Conservation (phyloP, 2,797 vertebrate species). For the Halcyon leucocephala region DNA sequence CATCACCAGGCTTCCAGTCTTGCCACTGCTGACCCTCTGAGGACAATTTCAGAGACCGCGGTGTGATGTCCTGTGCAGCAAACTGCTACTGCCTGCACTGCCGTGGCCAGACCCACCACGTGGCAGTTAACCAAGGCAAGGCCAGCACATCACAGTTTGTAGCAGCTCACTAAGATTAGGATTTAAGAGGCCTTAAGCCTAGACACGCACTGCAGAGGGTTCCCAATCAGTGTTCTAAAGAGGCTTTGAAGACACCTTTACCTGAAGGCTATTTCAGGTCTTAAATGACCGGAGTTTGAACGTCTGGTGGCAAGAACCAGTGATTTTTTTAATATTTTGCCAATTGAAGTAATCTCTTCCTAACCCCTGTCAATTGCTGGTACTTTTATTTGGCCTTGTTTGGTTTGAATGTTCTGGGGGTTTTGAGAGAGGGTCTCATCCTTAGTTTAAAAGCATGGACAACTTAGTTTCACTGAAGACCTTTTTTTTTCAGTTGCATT, state of each 20-base stretch:
- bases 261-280: slow-evolving; percentile 10
- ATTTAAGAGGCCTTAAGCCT: slow-evolving; percentile 2
- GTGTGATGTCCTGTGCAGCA: not conserved
- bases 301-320: not conserved
- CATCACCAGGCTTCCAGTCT: rapidly evolving
- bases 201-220: not conserved
- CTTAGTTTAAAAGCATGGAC: not conserved
- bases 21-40: not conserved
- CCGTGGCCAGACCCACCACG: not conserved
- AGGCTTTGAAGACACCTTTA: slow-evolving; percentile 32
- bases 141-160: not conserved
- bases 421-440: not conserved
- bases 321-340: not conserved
- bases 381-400: not conserved
- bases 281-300: not conserved
- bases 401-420: not conserved
- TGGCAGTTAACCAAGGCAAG: not conserved
- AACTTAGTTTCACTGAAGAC: not conserved
- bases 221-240: slow-evolving; percentile 39
- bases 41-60: rapidly evolving
- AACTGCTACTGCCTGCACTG: not conserved
- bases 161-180: slow-evolving; percentile 23
- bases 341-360: not conserved
- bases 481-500: not conserved
- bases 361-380: not conserved